Evolutionary conservation across 2,888 invertebrate species (phyloP).

Genomic region (Diaperis boleti): DNA sequence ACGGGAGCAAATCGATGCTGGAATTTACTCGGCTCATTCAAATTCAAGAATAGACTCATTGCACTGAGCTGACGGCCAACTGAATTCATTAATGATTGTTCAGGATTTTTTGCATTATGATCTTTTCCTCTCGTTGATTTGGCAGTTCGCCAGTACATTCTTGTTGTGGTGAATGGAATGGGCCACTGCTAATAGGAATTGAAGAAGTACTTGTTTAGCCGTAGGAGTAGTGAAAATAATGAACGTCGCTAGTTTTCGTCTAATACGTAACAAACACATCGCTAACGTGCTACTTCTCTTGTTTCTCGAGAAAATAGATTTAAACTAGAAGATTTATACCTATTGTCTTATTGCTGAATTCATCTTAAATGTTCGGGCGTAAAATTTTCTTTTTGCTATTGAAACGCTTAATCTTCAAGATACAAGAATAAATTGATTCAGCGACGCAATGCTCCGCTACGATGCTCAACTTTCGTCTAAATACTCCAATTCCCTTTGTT

Average conservation of each 20-base stretch:
- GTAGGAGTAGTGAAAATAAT: constrained; percentile 39
- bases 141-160: constrained; percentile 47
- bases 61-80: constrained; percentile 43
- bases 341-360: constrained; percentile 50
- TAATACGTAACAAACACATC: constrained; percentile 39
- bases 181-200: constrained; percentile 46
- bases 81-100: constrained; percentile 52
- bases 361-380: constrained; percentile 46
- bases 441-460: constrained; percentile 24
- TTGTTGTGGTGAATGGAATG: constrained; percentile 40
- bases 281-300: constrained; percentile 43
- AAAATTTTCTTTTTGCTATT: constrained; percentile 38
- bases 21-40: constrained; percentile 41
- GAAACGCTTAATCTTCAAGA: constrained; percentile 42
- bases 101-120: constrained; percentile 37
- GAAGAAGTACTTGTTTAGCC: constrained; percentile 47
- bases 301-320: constrained; percentile 49
- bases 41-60: constrained; percentile 48
- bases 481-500: constrained; percentile 21
- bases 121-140: constrained; percentile 36
- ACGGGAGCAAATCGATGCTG: constrained; percentile 11
- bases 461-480: constrained; percentile 18
- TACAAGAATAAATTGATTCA: constrained; percentile 43
- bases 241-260: constrained; percentile 43
- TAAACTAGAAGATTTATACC: constrained; percentile 51